phyloP scores from a whole-genome alignment of 1,140 invertebrate species.

The Heliconius melpomene region DNA sequence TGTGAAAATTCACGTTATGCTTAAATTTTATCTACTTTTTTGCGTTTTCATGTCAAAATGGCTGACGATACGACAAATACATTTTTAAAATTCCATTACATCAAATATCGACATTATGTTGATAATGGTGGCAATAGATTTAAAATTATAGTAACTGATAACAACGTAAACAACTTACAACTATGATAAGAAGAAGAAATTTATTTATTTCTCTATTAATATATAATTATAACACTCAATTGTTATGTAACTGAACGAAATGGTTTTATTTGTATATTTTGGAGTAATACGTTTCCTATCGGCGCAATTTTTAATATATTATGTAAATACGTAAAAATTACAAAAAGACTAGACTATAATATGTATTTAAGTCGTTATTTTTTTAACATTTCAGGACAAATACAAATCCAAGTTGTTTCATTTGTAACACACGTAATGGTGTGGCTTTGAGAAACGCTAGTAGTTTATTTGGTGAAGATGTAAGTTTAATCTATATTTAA shows the following conservation, averaged over 20 bases:
- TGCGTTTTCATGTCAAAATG: constrained; percentile 49
- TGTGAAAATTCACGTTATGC: constrained; percentile 7
- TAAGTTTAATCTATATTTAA: constrained; percentile 40
- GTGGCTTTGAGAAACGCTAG: constrained; percentile 42
- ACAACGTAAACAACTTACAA: constrained; percentile 47
- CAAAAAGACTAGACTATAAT: background rate
- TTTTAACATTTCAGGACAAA: constrained; percentile 38
- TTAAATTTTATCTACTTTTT: constrained; percentile 9
- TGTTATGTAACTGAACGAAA: background rate
- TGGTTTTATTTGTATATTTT: background rate
- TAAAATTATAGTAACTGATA: constrained; percentile 49
- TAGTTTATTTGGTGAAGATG: constrained; percentile 53
- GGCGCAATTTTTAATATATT: background rate
- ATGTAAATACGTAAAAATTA: background rate
- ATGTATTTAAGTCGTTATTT: background rate
- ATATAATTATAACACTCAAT: background rate
- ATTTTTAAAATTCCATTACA: constrained; percentile 22
- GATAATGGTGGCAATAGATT: constrained; percentile 55
- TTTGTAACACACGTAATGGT: constrained; percentile 50
- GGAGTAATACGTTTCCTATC: background rate
- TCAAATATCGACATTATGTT: constrained; percentile 38
- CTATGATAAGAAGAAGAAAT: constrained; percentile 16
- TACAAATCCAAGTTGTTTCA: constrained; percentile 46
- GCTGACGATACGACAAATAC: constrained; percentile 33
- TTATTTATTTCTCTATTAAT: background rate